These are phyloP conservation scores for Caracal caracal DNA, from an alignment of 2,113 vertebrate genomes.

Conservation along the genomic window DNA sequence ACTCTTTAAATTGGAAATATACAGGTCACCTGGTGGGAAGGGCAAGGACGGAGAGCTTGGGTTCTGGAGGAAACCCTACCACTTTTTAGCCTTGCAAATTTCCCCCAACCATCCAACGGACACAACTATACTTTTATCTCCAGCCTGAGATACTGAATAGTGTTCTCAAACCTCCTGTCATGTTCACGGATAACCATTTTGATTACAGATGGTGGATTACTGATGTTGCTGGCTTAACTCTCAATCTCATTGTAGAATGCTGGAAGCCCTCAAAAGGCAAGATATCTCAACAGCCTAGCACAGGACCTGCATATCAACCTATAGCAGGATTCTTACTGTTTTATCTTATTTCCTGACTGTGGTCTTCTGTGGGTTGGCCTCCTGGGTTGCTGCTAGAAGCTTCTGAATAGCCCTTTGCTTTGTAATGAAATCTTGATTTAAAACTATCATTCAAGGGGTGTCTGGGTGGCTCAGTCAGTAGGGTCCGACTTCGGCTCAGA, in stretches of 20 bases:
- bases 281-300: not conserved
- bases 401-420: not conserved
- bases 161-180: not conserved
- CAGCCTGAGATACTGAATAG: not conserved
- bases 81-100: not conserved
- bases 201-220: not conserved
- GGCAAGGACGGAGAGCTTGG: not conserved
- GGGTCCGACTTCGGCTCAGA: too few species aligned
- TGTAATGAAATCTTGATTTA: not conserved
- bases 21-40: not conserved
- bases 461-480: too few species aligned
- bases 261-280: not conserved
- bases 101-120: not conserved
- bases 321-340: not conserved
- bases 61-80: not conserved
- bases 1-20: not conserved
- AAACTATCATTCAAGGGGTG: not conserved
- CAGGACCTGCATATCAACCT: not conserved
- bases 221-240: not conserved
- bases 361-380: not conserved
- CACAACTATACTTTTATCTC: not conserved
- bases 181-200: not conserved
- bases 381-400: not conserved
- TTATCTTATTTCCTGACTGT: not conserved
- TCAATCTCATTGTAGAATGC: not conserved